Percentiles rank a stretch among this genome's conserved stretches.
Conservation (phyloP, 2,797 vertebrate species). For the Lepilemur ruficaudatus region DNA sequence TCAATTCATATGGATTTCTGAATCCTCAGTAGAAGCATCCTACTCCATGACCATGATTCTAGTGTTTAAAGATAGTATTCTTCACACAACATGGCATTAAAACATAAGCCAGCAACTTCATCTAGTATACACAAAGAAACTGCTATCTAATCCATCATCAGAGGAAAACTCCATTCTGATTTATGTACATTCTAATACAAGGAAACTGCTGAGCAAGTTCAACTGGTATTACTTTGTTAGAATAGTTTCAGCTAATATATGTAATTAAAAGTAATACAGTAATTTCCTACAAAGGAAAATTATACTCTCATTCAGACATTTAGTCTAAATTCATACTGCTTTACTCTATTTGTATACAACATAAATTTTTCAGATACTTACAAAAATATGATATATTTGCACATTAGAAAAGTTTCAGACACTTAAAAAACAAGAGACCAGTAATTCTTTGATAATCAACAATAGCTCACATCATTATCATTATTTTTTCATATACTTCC, state of each 20-base stretch:
- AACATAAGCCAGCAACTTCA: neutral
- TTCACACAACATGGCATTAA: neutral
- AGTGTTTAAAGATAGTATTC: neutral
- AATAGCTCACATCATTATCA: neutral
- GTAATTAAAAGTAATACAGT: neutral
- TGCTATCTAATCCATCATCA: neutral
- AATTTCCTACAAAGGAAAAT: neutral
- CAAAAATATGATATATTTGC: neutral
- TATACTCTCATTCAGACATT: neutral
- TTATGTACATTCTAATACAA: neutral
- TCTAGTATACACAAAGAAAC: neutral
- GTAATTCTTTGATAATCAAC: neutral
- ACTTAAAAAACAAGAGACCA: neutral
- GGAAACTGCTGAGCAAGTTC: neutral
- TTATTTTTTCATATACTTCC: neutral
- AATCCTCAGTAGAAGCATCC: neutral
- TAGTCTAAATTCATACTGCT: neutral
- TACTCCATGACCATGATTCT: neutral
- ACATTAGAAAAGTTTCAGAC: neutral
- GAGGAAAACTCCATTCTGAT: neutral
- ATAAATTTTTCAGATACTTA: neutral
- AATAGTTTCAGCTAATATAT: neutral
- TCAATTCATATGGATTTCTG: neutral
- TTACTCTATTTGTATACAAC: neutral
- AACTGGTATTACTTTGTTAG: neutral